phyloP scores from a whole-genome alignment of 1,140 invertebrate genomes.

The Dendroctonus valens region DNA sequence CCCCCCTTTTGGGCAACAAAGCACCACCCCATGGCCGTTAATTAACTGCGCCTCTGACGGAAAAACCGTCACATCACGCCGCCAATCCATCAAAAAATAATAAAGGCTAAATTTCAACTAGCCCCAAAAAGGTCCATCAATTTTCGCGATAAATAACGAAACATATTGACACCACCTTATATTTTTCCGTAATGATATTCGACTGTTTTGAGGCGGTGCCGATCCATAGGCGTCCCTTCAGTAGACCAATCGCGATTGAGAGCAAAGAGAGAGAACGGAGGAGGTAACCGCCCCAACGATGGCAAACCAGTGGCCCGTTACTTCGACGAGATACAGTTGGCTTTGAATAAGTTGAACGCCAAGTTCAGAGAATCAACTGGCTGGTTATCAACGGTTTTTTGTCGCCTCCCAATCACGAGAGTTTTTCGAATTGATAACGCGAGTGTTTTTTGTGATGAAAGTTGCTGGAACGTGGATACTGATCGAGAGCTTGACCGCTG shows the following conservation, averaged over 20 bases:
- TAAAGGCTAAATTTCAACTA: slow-evolving; percentile 48
- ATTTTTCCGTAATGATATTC: slow-evolving; percentile 48
- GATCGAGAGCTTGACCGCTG: slow-evolving; percentile 14
- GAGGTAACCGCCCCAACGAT: slow-evolving; percentile 4
- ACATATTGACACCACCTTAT: slow-evolving; percentile 48
- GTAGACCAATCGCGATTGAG: slow-evolving; percentile 23
- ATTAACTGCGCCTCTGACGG: slow-evolving; percentile 20
- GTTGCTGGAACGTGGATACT: not conserved
- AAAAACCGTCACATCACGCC: slow-evolving; percentile 33
- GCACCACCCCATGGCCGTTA: slow-evolving; percentile 4
- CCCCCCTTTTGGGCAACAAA: not conserved
- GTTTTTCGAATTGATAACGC: slow-evolving; percentile 18
- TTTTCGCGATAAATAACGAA: slow-evolving; percentile 47
- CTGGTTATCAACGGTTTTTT: not conserved
- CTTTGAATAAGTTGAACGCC: slow-evolving; percentile 19
- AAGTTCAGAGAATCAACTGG: slow-evolving; percentile 11
- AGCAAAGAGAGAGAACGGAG: not conserved
- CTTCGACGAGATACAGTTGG: slow-evolving; percentile 7
- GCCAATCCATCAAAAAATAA: slow-evolving; percentile 50
- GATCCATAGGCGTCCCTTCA: slow-evolving; percentile 25
- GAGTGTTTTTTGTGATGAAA: slow-evolving; percentile 14
- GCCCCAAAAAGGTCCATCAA: slow-evolving; percentile 44
- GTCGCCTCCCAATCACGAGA: not conserved
- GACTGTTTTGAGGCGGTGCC: slow-evolving; percentile 33
- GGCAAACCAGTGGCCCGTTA: slow-evolving; percentile 19